Conservation (phyloP, 2,797 vertebrate genomes). For the Ptychadena robeensis region DNA sequence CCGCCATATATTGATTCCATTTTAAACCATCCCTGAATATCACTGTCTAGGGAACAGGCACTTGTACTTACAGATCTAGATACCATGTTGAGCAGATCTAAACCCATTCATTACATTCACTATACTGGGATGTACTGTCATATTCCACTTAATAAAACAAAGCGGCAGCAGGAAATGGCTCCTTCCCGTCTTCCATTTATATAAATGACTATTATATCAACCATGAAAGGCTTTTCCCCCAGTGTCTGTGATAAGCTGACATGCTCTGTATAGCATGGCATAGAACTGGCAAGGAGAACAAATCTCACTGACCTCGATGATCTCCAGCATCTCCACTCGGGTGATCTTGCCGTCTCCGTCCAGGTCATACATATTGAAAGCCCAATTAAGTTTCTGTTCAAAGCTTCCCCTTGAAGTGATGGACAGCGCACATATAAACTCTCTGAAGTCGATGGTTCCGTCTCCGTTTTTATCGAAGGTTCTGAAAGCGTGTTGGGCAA, state of each 20-base stretch:
- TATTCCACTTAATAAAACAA: neutral
- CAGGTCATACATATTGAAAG: constrained; percentile 99
- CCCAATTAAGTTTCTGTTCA: constrained; percentile 99
- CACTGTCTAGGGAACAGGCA: neutral
- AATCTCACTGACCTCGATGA: constrained; percentile 90
- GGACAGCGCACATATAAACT: constrained; percentile 98
- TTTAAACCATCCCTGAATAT: neutral
- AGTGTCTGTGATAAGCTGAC: neutral
- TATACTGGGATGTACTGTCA: neutral
- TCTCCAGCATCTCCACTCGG: constrained; percentile 98
- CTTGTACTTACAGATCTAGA: neutral
- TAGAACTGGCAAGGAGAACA: neutral
- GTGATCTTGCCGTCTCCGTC: constrained; percentile 99
- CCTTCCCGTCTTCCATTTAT: neutral
- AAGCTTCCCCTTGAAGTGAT: constrained; percentile 98
- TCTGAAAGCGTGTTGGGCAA: constrained; percentile 96
- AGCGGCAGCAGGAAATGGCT: neutral
- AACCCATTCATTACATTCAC: neutral
- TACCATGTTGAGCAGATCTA: neutral
- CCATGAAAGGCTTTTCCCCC: neutral
- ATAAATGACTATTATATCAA: neutral
- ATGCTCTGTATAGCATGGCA: neutral
- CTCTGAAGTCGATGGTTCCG: constrained; percentile 98
- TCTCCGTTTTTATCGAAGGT: constrained; percentile 99
- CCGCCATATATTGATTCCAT: neutral